Percentiles rank a stretch among this genome's conserved stretches.
These are phyloP conservation scores for Microcebus griseorufus DNA, from an alignment of 2,113 vertebrate species.

Conservation along the genomic window DNA sequence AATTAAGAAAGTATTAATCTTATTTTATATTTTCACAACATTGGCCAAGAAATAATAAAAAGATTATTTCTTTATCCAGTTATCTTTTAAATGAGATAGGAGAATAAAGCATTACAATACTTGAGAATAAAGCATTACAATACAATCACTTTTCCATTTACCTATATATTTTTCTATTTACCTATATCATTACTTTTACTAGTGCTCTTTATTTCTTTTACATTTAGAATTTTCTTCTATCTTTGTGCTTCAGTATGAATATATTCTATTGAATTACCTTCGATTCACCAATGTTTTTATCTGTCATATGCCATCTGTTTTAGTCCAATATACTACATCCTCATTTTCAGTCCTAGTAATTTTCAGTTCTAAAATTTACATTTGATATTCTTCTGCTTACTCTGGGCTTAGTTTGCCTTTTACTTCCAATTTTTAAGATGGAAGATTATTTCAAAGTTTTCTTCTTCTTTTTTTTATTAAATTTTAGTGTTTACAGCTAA, in stretches of 20 bases:
- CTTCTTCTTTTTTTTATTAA: not conserved
- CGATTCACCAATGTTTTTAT: not conserved
- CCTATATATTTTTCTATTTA: not conserved
- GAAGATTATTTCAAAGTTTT: not conserved
- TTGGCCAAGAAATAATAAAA: no score
- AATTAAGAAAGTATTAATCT: no score
- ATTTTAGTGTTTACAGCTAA: not conserved
- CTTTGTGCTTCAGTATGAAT: not conserved
- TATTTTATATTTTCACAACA: no score
- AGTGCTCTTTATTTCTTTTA: not conserved
- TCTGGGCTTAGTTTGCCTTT: not conserved
- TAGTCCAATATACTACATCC: not conserved
- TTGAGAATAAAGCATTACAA: no score
- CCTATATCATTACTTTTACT: not conserved
- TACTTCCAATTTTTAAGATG: not conserved
- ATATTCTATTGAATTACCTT: not conserved
- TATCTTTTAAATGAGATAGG: not conserved
- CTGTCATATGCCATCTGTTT: not conserved
- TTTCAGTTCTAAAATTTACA: not conserved
- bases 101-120: not conserved
- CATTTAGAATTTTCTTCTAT: not conserved
- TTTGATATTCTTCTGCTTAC: not conserved
- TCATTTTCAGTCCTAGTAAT: not conserved
- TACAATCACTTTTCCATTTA: not conserved
- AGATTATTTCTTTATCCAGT: not conserved